Base-by-base conservation (phyloP, 2,888 invertebrate genomes). In the Muschampia plurimacula region DNA sequence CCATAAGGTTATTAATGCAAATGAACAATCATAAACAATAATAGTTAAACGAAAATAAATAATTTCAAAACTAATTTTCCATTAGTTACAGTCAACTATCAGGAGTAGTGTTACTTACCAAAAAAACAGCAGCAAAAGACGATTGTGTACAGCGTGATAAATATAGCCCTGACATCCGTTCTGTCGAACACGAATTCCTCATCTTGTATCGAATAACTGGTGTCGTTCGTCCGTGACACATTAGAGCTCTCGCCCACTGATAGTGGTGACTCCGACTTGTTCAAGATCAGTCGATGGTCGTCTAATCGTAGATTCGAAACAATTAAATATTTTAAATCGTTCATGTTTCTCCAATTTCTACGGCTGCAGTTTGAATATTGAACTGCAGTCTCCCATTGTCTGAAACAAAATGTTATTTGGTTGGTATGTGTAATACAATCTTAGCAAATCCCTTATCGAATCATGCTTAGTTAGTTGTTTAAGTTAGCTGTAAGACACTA, bases 101-200 rank as follows among this genome's bases (percentile, higher is more conserved):
- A 13, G 36, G 60, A 60, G 60, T 60, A 32, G 9, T 4, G 59
- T 59, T 59, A 59, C 59, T 97, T 89, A 97, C 97, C 97, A 83
- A 97, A 97, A 87, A 97, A 97, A 86, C 97, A 97, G 82, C 96
- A 96, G 88, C 97, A 96, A 88, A 97, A 97, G 28, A 97, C 97
- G 76, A 97, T 90, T 2, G 96, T 96, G 85, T 97, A 97, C 41
- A 97, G 91, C 0, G 96, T 96, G 83, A 97, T 96, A 88, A 97
- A 97, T 82, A 97, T 95, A 67, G 96, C 95, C 83, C 96, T 95
- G 71, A 97, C 96, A 86, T 97, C 96, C 68, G 95, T 95, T 81
- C 97, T 95, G 86, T 97, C 97, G 83, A 97, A 97, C 79, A 97
- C 96, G 84, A 96, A 97, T 74, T 97, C 96, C 76, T 96, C 95